These are phyloP conservation scores for Pteropus alecto DNA, from an alignment of 2,113 vertebrate genomes.

Conservation along the genomic window DNA sequence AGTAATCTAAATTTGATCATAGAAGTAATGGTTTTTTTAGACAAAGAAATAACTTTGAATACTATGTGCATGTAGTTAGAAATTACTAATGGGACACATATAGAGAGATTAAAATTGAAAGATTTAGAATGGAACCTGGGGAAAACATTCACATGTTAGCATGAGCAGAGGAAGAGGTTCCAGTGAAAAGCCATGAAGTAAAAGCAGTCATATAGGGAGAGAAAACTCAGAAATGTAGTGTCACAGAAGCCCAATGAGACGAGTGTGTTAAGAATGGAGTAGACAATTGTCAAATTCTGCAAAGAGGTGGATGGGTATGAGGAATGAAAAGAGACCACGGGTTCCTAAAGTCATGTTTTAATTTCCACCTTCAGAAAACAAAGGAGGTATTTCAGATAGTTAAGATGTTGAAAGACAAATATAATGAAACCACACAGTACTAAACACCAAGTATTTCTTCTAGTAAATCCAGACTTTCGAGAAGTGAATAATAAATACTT, in stretches of 20 bases:
- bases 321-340: background rate
- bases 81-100: background rate
- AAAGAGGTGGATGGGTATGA: background rate
- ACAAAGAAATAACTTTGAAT: background rate
- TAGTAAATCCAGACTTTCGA: background rate
- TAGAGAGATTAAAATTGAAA: background rate
- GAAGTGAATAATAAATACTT: background rate
- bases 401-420: background rate
- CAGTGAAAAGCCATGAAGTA: background rate
- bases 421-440: background rate
- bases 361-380: background rate
- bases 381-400: background rate
- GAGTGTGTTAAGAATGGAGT: no score
- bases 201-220: background rate
- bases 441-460: background rate
- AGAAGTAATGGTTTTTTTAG: background rate
- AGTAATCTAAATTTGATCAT: background rate
- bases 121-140: background rate
- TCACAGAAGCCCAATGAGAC: background rate
- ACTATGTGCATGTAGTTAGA: background rate
- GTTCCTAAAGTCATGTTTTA: background rate
- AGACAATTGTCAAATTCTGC: background rate
- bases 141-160: background rate
- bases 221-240: background rate
- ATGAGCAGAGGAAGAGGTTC: background rate